Evolutionary conservation across 2,888 invertebrate genomes (phyloP).

Genomic region (Eutolmus rufibarbis): DNA sequence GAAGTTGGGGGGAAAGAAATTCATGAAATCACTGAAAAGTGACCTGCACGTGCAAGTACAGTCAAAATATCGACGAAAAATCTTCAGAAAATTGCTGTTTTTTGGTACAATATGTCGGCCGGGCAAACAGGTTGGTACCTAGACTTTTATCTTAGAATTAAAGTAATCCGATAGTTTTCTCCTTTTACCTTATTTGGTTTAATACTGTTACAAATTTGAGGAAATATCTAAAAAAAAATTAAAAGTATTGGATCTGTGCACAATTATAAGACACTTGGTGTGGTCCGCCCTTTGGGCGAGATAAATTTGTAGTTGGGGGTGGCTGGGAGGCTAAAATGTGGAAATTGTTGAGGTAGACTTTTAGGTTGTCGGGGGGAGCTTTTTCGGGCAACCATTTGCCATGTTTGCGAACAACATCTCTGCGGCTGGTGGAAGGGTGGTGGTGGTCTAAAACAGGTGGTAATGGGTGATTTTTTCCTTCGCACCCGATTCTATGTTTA

Average conservation of each 20-base stretch:
- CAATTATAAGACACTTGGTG: neutral
- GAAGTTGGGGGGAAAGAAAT: neutral
- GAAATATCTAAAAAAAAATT: neutral
- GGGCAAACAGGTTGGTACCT: slow-evolving; percentile 48
- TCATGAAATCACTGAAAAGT: neutral
- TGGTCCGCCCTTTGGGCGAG: slow-evolving; percentile 11
- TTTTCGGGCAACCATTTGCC: neutral
- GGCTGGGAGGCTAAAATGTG: neutral
- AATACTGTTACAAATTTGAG: neutral
- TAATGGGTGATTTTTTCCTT: neutral
- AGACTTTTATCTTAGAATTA: neutral
- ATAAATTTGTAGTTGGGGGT: neutral
- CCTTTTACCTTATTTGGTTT: neutral
- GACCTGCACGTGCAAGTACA: neutral
- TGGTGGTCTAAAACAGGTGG: slow-evolving; percentile 20
- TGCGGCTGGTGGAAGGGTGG: neutral
- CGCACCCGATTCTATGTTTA: neutral
- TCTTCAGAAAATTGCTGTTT: slow-evolving; percentile 2
- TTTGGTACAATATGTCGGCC: slow-evolving; percentile 47
- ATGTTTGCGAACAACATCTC: neutral
- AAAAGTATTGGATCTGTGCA: neutral
- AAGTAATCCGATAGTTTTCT: neutral
- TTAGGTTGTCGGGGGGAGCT: neutral
- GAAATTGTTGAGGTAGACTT: slow-evolving; percentile 37
- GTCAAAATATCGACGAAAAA: slow-evolving; percentile 11